These are phyloP conservation scores for Pelobates cultripes DNA, from an alignment of 2,797 vertebrate species.

Conservation along the genomic window DNA sequence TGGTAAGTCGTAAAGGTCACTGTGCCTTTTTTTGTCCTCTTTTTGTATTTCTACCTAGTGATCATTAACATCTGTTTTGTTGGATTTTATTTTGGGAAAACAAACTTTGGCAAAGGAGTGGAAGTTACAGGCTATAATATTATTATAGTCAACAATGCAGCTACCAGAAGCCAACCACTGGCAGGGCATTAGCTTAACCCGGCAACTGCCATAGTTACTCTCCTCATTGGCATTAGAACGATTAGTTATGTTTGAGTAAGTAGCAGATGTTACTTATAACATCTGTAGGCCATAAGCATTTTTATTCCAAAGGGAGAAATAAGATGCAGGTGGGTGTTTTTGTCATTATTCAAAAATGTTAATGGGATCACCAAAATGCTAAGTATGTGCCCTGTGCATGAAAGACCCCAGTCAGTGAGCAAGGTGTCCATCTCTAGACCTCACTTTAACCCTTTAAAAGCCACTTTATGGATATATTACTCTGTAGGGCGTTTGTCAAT, in stretches of 20 bases:
- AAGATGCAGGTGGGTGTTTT: neutral
- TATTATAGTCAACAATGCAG: neutral
- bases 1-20: too few species aligned
- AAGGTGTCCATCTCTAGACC: too few species aligned
- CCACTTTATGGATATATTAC: too few species aligned
- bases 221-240: neutral
- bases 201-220: neutral
- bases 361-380: neutral
- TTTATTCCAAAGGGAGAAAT: neutral
- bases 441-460: too few species aligned
- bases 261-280: neutral
- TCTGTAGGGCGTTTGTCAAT: too few species aligned
- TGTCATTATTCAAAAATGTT: neutral
- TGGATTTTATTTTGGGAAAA: neutral
- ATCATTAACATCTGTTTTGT: conserved; percentile 1
- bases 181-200: too few species aligned
- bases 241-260: neutral
- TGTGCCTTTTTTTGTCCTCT: too few species aligned
- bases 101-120: neutral
- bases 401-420: too few species aligned
- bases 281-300: neutral
- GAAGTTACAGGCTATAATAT: neutral
- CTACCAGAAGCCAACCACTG: neutral
- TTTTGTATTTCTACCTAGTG: too few species aligned
- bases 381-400: neutral